These are phyloP conservation scores for Xestoiulus laeticollis DNA, from an alignment of 2,888 invertebrate species.

Conservation along the genomic window DNA sequence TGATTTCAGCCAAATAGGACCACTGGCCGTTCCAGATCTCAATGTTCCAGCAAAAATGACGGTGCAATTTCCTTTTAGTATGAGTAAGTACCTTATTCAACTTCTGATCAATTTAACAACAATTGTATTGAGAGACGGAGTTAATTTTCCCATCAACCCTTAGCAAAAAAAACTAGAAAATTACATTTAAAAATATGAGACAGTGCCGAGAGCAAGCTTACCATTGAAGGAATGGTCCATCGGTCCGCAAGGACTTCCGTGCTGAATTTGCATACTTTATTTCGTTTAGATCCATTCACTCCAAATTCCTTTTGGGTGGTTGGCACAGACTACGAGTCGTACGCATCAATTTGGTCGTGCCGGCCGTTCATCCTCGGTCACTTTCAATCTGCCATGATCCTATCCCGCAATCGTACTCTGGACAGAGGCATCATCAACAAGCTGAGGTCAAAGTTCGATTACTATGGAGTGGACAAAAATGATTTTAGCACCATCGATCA, in stretches of 20 bases:
- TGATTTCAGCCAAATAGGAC: constrained; percentile 68
- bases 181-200: no score
- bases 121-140: no score
- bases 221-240: no score
- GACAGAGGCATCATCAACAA: constrained; percentile 77
- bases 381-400: constrained; percentile 80
- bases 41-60: constrained; percentile 74
- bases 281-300: constrained; percentile 74
- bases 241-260: no score
- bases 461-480: constrained; percentile 78
- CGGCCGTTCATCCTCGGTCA: constrained; percentile 80
- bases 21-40: constrained; percentile 70
- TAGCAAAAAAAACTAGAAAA: no score
- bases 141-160: no score
- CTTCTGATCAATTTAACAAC: no score
- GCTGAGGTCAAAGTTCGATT: constrained; percentile 71
- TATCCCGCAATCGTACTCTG: constrained; percentile 77
- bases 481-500: constrained; percentile 80
- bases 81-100: constrained; percentile 71
- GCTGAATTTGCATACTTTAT: background rate
- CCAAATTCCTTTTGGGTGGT: constrained; percentile 78
- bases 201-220: no score
- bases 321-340: constrained; percentile 77
- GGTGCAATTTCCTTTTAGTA: constrained; percentile 75
- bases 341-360: constrained; percentile 81